Percentiles rank a stretch among this genome's conserved stretches.
phyloP scores from a whole-genome alignment of 2,888 invertebrate genomes.

The Zelleria hepariella region DNA sequence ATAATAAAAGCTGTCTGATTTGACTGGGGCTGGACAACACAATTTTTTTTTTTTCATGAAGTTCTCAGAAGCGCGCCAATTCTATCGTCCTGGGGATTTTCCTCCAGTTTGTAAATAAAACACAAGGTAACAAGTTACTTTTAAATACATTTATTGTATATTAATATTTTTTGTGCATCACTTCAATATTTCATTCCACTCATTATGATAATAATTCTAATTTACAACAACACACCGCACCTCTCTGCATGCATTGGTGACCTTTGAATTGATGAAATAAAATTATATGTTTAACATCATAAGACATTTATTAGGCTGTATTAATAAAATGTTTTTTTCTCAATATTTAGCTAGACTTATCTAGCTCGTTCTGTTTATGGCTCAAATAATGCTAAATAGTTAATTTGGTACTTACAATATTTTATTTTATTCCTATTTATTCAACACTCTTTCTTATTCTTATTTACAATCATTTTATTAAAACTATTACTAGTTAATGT shows the following conservation, averaged over 20 bases:
- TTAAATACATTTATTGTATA: conserved; percentile 55
- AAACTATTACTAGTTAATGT: too few species aligned
- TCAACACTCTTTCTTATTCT: too few species aligned
- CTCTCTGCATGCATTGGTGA: conserved; percentile 1
- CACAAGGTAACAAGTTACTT: too few species aligned
- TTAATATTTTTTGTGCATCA: conserved; percentile 53
- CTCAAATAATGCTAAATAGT: not conserved
- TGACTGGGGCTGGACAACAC: too few species aligned
- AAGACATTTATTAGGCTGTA: conserved; percentile 66
- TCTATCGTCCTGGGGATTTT: too few species aligned
- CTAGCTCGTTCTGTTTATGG: not conserved
- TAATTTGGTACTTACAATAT: not conserved
- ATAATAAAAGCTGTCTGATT: too few species aligned
- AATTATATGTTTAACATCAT: conserved; percentile 43
- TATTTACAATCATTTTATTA: too few species aligned
- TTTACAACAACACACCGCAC: conserved; percentile 36
- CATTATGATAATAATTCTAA: conserved; percentile 49
- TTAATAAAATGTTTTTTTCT: conserved; percentile 17
- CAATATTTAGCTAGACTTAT: not conserved
- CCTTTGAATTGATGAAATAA: conserved; percentile 28
- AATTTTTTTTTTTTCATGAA: too few species aligned
- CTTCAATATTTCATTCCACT: conserved; percentile 44
- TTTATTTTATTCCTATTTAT: not conserved
- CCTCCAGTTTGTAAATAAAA: too few species aligned
- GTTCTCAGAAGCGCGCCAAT: too few species aligned